Evolutionary conservation across 2,113 vertebrate species (phyloP), one percentile per base, ranked within the genome.

Genomic region (Oreotrochilus melanogaster): DNA sequence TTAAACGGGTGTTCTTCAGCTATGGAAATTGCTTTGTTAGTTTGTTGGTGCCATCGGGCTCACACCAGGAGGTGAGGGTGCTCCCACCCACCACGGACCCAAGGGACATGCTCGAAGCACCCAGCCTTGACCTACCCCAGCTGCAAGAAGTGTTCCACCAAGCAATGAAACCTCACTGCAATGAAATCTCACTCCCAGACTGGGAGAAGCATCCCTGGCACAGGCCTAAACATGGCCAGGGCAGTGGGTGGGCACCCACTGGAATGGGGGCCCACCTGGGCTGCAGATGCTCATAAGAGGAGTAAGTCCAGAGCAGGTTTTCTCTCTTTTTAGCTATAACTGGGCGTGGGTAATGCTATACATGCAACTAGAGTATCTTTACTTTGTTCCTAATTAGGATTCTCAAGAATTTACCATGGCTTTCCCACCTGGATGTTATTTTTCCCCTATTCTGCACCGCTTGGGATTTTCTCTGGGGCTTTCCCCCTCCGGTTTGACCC

Each of bases 11-110:
- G 24, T 37, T 85, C 90, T 76, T 50, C 88, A 86, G 71, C 62
- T 6, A 1, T 0, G 3, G 54, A 10, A 19, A 37, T 9, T 1
- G 2, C 62, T 23, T 33, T 31, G 3, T 8, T 6, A 19, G 15
- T 11, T 14, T 7, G 10, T 18, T 21, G 7, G 2, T 4, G 31
- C 25, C 22, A 11, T 35, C 62, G 27, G 31, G 48, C 9, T 37
- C 18, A 37, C 14, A 15, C 18, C 27, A 15, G 56, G 70, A 33
- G 19, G 9, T 3, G 0, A 22, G 51, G 69, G 19, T 18, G 78
- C 51, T 37, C 62, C 37, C 69, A 12, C 6, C 7, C 12, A 2
- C 61, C 2, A 1, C 23, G 7, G 24, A 8, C 45, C 39, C 39
- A 39, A 39, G 39, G 39, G 39, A 39, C 4, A 11, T 39, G 39